A percentile compares a stretch with the other conserved stretches of the same genome.
Conservation (phyloP, 2,888 invertebrate species). For the Apantesis nais region DNA sequence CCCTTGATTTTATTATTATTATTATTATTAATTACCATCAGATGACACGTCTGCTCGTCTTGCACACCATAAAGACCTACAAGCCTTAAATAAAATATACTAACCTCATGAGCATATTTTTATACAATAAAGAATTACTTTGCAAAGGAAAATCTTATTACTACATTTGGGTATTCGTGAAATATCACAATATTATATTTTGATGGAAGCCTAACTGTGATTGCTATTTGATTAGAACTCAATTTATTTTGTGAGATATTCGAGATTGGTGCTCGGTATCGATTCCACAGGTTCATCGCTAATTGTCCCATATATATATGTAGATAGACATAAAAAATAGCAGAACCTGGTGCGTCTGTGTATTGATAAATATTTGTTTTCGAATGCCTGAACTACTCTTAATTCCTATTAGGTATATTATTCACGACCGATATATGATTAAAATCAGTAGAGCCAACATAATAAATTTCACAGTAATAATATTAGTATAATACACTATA, state of each 20-base stretch:
- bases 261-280: not conserved
- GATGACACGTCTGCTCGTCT: too few relatives aligned
- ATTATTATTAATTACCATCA: too few relatives aligned
- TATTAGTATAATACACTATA: not conserved
- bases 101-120: not conserved
- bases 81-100: not conserved
- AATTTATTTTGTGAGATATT: conserved; percentile 13
- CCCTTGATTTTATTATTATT: too few relatives aligned
- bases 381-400: too few relatives aligned
- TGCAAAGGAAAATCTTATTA: conserved; percentile 3
- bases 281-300: not conserved
- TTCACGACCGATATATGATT: too few relatives aligned
- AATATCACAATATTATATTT: conserved; percentile 2
- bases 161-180: conserved; percentile 1
- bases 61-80: too few relatives aligned
- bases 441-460: too few relatives aligned
- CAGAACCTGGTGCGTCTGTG: too few relatives aligned
- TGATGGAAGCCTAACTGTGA: conserved; percentile 2
- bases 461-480: not conserved
- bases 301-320: not conserved
- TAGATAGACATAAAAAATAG: too few relatives aligned
- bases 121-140: not conserved
- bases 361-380: too few relatives aligned
- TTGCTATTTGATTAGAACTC: not conserved
- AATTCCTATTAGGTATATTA: too few relatives aligned